Percentiles rank a stretch among this genome's conserved stretches.
phyloP scores from a whole-genome alignment of 53 echinoderm and acorn worm genomes.

The Patiria pectinifera region DNA sequence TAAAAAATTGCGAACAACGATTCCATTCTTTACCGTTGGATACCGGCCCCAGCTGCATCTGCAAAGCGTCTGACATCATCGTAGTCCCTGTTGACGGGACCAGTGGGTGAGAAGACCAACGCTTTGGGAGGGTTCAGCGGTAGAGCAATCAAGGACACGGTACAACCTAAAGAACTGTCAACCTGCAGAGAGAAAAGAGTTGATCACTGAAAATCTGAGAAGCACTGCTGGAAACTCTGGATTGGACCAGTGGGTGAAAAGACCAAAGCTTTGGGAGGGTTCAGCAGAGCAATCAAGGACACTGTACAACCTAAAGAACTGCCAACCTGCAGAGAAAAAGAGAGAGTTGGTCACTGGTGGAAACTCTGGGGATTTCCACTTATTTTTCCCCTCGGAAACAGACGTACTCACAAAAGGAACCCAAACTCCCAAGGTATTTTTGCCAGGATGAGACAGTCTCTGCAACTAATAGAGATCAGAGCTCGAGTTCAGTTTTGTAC shows the following conservation, averaged over 20 bases:
- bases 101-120: slow-evolving; percentile 88
- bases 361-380: too few species aligned
- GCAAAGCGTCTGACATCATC: slow-evolving; percentile 90
- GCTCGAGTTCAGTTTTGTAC: background rate
- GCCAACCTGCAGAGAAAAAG: slow-evolving; percentile 14
- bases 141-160: slow-evolving; percentile 38
- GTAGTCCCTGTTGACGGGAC: slow-evolving; percentile 88
- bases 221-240: slow-evolving; percentile 59
- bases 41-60: slow-evolving; percentile 89
- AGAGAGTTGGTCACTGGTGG: too few species aligned
- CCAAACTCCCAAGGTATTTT: too few species aligned
- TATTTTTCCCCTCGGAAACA: too few species aligned
- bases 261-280: slow-evolving; percentile 64
- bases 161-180: slow-evolving; percentile 17
- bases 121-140: slow-evolving; percentile 44
- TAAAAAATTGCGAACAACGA: too few species aligned
- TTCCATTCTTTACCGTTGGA: slow-evolving; percentile 91
- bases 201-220: background rate
- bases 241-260: slow-evolving; percentile 92
- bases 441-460: too few species aligned
- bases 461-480: too few species aligned
- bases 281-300: slow-evolving; percentile 17
- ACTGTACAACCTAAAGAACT: slow-evolving; percentile 25
- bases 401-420: too few species aligned
- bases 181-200: background rate